These are phyloP conservation scores for Sapajus apella DNA, from an alignment of 2,113 vertebrate genomes.

Conservation along the genomic window DNA sequence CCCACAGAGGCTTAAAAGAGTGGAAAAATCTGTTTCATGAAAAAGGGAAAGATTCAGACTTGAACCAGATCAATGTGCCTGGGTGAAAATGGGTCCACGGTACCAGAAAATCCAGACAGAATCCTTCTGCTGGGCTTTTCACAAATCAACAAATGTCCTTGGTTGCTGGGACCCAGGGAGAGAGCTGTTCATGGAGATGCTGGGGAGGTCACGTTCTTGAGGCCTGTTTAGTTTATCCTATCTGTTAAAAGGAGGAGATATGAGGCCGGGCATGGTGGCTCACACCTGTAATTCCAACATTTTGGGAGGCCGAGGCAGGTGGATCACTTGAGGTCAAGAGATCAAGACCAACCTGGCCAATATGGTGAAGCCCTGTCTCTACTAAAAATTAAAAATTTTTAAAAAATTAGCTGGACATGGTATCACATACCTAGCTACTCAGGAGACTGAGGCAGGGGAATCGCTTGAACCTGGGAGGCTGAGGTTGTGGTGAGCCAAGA, in stretches of 20 bases:
- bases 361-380: no score
- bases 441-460: no score
- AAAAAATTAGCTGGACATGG: no score
- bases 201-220: fast-evolving
- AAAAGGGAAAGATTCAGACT: background rate
- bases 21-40: background rate
- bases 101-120: background rate
- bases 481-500: no score
- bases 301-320: background rate
- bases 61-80: background rate
- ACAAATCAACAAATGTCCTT: background rate
- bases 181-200: fast-evolving
- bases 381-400: no score
- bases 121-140: background rate
- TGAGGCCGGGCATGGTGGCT: background rate
- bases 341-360: no score
- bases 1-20: background rate
- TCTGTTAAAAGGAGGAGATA: background rate
- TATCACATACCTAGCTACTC: no score
- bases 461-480: fast-evolving
- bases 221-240: background rate
- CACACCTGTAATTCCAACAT: background rate
- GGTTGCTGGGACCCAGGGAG: fast-evolving
- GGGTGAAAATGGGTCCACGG: background rate
- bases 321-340: background rate